A percentile compares a stretch with the other conserved stretches of the same genome.
These are phyloP conservation scores for Adoxophyes honmai DNA, from an alignment of 1,140 invertebrate genomes.

Conservation along the genomic window DNA sequence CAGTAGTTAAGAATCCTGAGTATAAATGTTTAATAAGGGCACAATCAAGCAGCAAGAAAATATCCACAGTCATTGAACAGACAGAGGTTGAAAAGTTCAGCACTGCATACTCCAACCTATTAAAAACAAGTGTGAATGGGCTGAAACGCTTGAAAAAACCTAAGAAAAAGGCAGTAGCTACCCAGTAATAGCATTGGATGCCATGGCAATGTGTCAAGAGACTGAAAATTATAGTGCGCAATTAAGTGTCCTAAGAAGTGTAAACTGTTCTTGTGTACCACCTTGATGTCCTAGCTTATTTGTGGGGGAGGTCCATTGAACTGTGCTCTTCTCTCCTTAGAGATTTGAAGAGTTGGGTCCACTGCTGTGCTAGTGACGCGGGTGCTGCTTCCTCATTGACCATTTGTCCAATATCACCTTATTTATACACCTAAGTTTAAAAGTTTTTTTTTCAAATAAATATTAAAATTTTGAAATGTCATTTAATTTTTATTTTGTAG, in stretches of 20 bases:
- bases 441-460: conserved; percentile 47
- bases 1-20: conserved; percentile 80
- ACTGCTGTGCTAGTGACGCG: conserved; percentile 47
- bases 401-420: conserved; percentile 48
- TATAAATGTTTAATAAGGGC: conserved; percentile 89
- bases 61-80: conserved; percentile 88
- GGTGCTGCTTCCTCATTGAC: conserved; percentile 50
- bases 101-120: conserved; percentile 88
- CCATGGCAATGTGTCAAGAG: conserved; percentile 41
- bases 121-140: conserved; percentile 92
- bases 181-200: conserved; percentile 43
- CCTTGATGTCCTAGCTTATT: conserved; percentile 33
- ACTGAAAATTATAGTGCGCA: conserved; percentile 44
- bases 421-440: conserved; percentile 38
- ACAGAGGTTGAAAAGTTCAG: conserved; percentile 93
- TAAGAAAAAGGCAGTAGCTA: conserved; percentile 79
- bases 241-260: conserved; percentile 29
- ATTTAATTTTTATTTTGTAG: neutral
- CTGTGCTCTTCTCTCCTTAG: conserved; percentile 60
- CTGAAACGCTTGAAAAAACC: conserved; percentile 91
- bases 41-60: conserved; percentile 85
- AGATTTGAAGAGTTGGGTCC: conserved; percentile 71
- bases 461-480: conserved; percentile 18
- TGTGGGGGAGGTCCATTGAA: conserved; percentile 60
- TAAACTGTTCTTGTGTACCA: conserved; percentile 27